Base-by-base conservation (phyloP, 1,140 invertebrate species). In the Bombus sibiricus region DNA sequence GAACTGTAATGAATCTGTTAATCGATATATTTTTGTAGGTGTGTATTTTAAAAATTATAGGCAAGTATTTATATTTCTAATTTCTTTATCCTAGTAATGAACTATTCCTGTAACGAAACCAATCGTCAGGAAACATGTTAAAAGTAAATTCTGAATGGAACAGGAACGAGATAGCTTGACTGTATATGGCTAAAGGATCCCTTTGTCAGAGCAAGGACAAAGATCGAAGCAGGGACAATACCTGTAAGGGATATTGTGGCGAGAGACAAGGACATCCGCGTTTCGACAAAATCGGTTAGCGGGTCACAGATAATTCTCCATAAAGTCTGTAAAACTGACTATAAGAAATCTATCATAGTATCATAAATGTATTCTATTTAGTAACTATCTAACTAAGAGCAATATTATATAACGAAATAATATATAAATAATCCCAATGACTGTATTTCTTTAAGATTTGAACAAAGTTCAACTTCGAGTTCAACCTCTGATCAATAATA, bases 221-320 rank as follows among this genome's bases (percentile, higher is more conserved):
- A n/a, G 15, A n/a, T 73, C 39, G 81, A 78, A 87, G 84, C 85
- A 69, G 68, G 76, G 78, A 84, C 85, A 77, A 86, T 57, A 76
- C 25, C 10, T 28, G 62, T 37, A 59, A 69, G 81, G 79, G 66
- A 83, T 41, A 85, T 66, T 57, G 77, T 37, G 12, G 22, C 53
- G 37, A n/a, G 62, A 80, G 66, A 86, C 47, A 39, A 74, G 69
- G 66, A 80, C 76, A 82, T 82, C 62, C 76, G 59, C 18, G 68
- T 81, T 69, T 74, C 68, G n/a, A 62, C 28, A 69, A 92, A 88
- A 90, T 88, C 79, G 91, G 88, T 90, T 83, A 88, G 73, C 71
- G 69, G 90, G 89, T 91, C 90, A 83, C 22, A 66, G 34, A 22
- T 57, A 32, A 71, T 68, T 37, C 13, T 64, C 28, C 15, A 10